phyloP scores from a whole-genome alignment of 2,888 invertebrate genomes.

The Macrophya alboannulata region DNA sequence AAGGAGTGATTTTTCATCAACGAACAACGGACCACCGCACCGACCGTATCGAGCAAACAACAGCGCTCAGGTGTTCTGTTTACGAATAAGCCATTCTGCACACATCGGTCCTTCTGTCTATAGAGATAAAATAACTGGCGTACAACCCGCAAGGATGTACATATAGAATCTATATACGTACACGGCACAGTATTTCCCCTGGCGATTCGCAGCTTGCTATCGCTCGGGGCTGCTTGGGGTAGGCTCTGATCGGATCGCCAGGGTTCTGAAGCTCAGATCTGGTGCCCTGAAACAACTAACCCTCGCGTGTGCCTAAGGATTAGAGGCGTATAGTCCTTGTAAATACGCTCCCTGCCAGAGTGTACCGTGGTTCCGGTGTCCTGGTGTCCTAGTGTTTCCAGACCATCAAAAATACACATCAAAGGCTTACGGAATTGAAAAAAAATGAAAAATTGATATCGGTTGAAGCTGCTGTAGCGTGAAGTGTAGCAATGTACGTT shows the following conservation, averaged over 20 bases:
- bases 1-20: not conserved
- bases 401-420: not conserved
- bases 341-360: constrained; percentile 32
- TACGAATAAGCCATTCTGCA: constrained; percentile 53
- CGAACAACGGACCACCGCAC: not conserved
- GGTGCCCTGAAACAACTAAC: constrained; percentile 47
- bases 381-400: not conserved
- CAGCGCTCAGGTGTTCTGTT: constrained; percentile 51
- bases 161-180: constrained; percentile 12
- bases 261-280: constrained; percentile 39
- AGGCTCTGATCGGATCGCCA: constrained; percentile 50
- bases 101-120: constrained; percentile 53
- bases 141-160: constrained; percentile 43
- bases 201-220: constrained; percentile 18
- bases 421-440: not conserved
- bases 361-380: not conserved
- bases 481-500: not conserved
- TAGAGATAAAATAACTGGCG: constrained; percentile 51
- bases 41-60: constrained; percentile 23
- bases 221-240: constrained; percentile 48
- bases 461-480: not conserved
- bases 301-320: constrained; percentile 52
- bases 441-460: not conserved
- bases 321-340: constrained; percentile 42
- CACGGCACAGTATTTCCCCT: constrained; percentile 38